Evolutionary conservation across 2,888 invertebrate species (phyloP).

Genomic region (Harpalus rubripes): DNA sequence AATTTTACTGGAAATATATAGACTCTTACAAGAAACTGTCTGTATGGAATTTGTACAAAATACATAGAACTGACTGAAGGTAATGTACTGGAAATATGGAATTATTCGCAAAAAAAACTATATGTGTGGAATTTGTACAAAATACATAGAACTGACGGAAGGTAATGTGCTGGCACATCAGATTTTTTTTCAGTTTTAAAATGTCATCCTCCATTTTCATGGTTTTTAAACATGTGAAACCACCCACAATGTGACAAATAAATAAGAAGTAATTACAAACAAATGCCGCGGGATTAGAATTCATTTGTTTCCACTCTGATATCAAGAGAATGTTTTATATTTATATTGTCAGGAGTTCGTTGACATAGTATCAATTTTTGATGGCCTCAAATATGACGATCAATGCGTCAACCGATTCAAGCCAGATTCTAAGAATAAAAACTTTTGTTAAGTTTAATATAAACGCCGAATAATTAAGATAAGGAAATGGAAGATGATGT

Average conservation of each 20-base stretch:
- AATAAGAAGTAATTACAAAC: slow-evolving; percentile 36
- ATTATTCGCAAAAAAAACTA: too few relatives aligned
- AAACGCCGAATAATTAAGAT: not conserved
- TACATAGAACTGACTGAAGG: too few relatives aligned
- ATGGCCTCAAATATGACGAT: slow-evolving; percentile 53
- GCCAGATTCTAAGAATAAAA: slow-evolving; percentile 10
- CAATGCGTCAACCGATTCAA: slow-evolving; percentile 22
- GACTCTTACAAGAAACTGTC: too few relatives aligned
- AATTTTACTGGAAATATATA: too few relatives aligned
- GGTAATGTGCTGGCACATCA: too few relatives aligned
- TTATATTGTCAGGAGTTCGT: slow-evolving; percentile 48
- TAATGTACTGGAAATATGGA: too few relatives aligned
- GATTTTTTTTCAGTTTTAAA: too few relatives aligned
- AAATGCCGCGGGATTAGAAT: slow-evolving; percentile 14
- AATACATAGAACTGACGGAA: too few relatives aligned
- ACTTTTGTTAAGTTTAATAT: not conserved
- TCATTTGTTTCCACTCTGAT: slow-evolving; percentile 40
- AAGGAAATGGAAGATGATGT: not conserved
- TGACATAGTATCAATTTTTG: slow-evolving; percentile 60
- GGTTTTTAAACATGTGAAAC: not conserved
- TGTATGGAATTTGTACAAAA: too few relatives aligned
- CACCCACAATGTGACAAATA: not conserved
- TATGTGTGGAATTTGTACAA: too few relatives aligned
- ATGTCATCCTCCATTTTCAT: not conserved
- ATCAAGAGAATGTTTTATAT: slow-evolving; percentile 14